Evolutionary conservation across 2,113 vertebrate species (phyloP).

Genomic region (Nothoprocta pentlandii): DNA sequence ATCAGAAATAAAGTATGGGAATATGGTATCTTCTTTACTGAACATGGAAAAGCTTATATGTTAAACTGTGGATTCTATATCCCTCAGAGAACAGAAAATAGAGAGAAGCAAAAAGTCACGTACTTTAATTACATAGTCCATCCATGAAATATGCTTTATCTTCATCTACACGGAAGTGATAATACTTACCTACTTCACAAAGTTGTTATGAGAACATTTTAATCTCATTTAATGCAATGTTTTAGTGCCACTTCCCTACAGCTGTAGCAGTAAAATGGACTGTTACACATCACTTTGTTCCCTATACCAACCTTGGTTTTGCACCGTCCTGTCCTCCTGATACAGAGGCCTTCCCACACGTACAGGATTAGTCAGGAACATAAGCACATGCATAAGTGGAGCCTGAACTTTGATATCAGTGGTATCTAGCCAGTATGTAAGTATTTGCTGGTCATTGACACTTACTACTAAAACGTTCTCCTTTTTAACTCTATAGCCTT

Average conservation of each 20-base stretch:
- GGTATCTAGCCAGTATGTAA: neutral
- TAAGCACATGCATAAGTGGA: neutral
- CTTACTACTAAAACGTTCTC: conserved; percentile 19
- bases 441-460: conserved; percentile 11
- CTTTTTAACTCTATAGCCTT: conserved; percentile 39
- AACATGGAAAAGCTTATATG: neutral
- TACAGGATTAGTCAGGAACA: neutral
- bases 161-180: neutral
- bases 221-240: neutral
- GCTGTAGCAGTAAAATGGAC: neutral
- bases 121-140: neutral
- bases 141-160: neutral
- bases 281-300: neutral
- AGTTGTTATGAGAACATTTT: neutral
- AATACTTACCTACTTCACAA: neutral
- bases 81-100: neutral
- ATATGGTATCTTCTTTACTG: neutral
- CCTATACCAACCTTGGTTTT: neutral
- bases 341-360: neutral
- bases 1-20: conserved; percentile 14
- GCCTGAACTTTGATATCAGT: neutral
- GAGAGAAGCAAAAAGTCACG: neutral
- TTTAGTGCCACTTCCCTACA: neutral
- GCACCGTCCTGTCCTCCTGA: neutral
- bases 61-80: neutral